Evolutionary conservation across 2,113 vertebrate species (phyloP), one percentile per base, ranked within the genome.

Genomic region (Sylvia atricapilla): DNA sequence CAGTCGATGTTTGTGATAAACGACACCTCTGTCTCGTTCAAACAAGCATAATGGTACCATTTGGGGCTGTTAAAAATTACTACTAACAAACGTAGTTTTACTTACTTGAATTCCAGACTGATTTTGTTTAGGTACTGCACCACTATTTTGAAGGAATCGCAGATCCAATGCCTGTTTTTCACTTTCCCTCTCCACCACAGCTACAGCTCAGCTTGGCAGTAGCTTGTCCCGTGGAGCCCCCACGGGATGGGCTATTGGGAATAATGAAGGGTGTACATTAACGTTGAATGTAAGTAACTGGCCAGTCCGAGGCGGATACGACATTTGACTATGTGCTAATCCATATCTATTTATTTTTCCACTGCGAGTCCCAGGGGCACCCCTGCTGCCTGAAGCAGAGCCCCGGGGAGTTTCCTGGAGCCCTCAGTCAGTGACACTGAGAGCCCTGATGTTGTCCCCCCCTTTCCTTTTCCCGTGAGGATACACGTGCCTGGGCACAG

Each of bases 131-230:
- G 96, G 96, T 96, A 91, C 95, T 95, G 78, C 76, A 94, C 96
- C 97, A 96, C 97, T 97, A 73, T 97, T 95, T 96, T 97, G 95
- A 97, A 97, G 97, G 96, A 97, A 96, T 93, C 72, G 75, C 94
- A 95, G 90, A 95, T 73, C 47, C 21, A 41, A 86, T 91, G 59
- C 62, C 92, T 96, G 56, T 97, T 96, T 83, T 90, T 92, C 79
- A 10, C 90, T 93, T 93, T 90, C 83, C 91, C 91, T 89, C 89
- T 91, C 85, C 91, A 33, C 73, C 37, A 17, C 93, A 80, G 83
- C 96, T 97, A 53, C 93, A 87, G 94, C 92, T 92, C 52, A 8
- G 43, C 89, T 79, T 91, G 95, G 93, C 91, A 66, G 87, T 87
- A 84, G 90, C 93, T 94, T 55, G 77, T 64, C 89, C 93, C 28